A percentile compares a stretch with the other conserved stretches of the same genome.
Conservation (phyloP, 2,113 vertebrate species). For the Carassius gibelio region DNA sequence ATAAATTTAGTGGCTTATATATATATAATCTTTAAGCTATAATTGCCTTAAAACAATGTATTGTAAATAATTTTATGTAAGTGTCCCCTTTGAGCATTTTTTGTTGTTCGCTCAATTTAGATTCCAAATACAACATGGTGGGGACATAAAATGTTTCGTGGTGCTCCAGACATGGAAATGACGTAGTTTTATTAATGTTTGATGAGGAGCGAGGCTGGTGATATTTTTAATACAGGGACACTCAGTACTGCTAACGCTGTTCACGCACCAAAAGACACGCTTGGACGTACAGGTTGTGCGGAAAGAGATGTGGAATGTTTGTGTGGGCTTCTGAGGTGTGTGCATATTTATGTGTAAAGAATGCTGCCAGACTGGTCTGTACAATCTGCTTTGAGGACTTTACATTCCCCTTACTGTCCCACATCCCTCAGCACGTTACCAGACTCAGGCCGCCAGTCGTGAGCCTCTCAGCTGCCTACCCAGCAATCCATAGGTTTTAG, state of each 20-base stretch:
- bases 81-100: not conserved
- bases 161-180: constrained; percentile 18
- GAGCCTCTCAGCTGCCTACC: constrained; percentile 51
- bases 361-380: constrained; percentile 56
- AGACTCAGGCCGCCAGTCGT: constrained; percentile 36
- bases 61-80: not conserved
- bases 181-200: constrained; percentile 38
- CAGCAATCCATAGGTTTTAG: constrained; percentile 57
- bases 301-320: constrained; percentile 45
- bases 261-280: not conserved
- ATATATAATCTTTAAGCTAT: not conserved
- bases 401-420: constrained; percentile 51
- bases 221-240: constrained; percentile 41
- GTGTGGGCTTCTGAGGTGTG: constrained; percentile 40
- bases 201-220: constrained; percentile 7
- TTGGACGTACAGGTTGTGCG: constrained; percentile 5
- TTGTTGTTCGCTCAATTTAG: not conserved
- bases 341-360: constrained; percentile 28
- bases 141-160: not conserved
- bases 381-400: constrained; percentile 34
- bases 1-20: not conserved
- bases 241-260: not conserved
- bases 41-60: not conserved
- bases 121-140: not conserved
- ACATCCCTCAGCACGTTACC: constrained; percentile 50